These are phyloP conservation scores for Cyaniris semiargus DNA, from an alignment of 2,888 invertebrate genomes.

Conservation along the genomic window DNA sequence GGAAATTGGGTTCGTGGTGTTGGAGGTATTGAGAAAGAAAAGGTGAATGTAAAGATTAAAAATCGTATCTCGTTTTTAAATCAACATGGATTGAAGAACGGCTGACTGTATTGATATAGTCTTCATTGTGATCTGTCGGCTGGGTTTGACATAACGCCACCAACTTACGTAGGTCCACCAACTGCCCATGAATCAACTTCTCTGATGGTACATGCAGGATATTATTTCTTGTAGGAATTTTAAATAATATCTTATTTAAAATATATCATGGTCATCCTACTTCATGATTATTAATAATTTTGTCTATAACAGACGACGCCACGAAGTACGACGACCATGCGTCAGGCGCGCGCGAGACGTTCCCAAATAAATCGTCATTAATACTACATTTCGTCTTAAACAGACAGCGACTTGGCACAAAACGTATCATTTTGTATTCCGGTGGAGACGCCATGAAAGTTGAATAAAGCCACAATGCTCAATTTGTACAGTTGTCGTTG, in stretches of 20 bases:
- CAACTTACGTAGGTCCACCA: too few relatives aligned
- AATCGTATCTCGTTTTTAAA: background rate
- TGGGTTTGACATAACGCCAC: too few relatives aligned
- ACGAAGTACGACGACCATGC: conserved; percentile 5
- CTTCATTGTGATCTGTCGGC: too few relatives aligned
- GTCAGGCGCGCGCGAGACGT: background rate
- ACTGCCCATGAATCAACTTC: too few relatives aligned
- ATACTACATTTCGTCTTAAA: conserved; percentile 9
- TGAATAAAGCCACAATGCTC: conserved; percentile 29
- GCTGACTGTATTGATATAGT: too few relatives aligned
- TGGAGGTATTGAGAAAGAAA: background rate
- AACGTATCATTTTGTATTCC: conserved; percentile 21
- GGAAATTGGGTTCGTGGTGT: background rate
- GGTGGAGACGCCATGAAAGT: conserved; percentile 13
- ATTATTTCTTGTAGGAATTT: too few relatives aligned
- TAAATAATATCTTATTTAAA: too few relatives aligned
- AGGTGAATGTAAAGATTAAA: background rate
- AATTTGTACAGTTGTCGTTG: conserved; percentile 21
- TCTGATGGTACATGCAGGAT: too few relatives aligned
- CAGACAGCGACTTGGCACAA: conserved; percentile 14
- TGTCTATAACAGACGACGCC: background rate
- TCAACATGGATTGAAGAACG: too few relatives aligned
- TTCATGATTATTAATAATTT: too few relatives aligned
- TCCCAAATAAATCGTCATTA: conserved; percentile 17
- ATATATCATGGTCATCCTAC: too few relatives aligned